A percentile compares a stretch with the other conserved stretches of the same genome.
Evolutionary conservation across 2,888 invertebrate genomes (phyloP).

Genomic region (Plagiodera versicolora): DNA sequence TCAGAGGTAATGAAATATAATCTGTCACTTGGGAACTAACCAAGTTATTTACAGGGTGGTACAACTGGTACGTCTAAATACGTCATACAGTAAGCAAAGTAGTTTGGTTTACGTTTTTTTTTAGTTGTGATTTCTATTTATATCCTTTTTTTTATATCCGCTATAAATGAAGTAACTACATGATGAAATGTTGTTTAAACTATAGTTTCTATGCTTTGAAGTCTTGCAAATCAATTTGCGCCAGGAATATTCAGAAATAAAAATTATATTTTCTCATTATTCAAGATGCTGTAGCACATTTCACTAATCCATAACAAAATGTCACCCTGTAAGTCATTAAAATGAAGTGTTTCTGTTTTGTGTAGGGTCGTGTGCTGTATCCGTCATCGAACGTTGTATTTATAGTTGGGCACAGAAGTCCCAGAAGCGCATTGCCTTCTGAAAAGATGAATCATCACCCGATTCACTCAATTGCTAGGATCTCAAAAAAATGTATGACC

Average conservation of each 20-base stretch:
- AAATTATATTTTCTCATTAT: too few species aligned
- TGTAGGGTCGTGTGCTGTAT: constrained; percentile 29
- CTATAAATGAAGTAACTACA: too few species aligned
- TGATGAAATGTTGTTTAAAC: too few species aligned
- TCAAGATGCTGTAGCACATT: too few species aligned
- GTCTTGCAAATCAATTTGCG: too few species aligned
- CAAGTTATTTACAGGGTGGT: neutral
- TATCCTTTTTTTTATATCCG: too few species aligned
- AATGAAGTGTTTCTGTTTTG: neutral
- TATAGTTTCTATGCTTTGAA: too few species aligned
- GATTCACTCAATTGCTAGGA: constrained; percentile 3
- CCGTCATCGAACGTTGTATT: constrained; percentile 31
- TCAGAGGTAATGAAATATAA: neutral
- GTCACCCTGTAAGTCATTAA: neutral
- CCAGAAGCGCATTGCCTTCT: constrained; percentile 32
- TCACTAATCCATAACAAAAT: too few species aligned
- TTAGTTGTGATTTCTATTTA: too few species aligned
- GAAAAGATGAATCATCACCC: constrained; percentile 25
- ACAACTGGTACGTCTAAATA: neutral
- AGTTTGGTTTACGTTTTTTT: too few species aligned
- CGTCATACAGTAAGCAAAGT: too few species aligned
- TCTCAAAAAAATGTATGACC: neutral
- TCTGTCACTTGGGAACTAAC: neutral
- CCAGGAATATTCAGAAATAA: too few species aligned
- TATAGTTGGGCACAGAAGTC: constrained; percentile 26